phyloP scores from a whole-genome alignment of 1,140 invertebrate species.

The Leptopilina boulardi region DNA sequence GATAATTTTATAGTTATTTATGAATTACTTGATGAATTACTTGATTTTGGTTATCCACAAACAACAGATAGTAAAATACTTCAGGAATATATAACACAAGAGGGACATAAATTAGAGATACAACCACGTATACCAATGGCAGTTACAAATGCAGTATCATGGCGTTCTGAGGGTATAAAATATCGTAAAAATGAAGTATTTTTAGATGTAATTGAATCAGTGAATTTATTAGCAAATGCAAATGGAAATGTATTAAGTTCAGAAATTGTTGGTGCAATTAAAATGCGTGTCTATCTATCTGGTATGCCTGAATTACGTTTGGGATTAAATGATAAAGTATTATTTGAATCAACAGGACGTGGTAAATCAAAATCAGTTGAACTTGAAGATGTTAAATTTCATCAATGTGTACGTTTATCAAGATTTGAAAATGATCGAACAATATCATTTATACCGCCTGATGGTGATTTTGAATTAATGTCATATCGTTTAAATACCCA shows the following conservation, averaged over 20 bases:
- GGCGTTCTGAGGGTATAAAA: conserved; percentile 99
- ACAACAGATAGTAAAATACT: conserved; percentile 99
- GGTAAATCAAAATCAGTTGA: conserved; percentile 99
- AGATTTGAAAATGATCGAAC: conserved; percentile 99
- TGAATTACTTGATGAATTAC: conserved; percentile 97
- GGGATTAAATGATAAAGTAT: conserved; percentile 98
- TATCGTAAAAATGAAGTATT: conserved; percentile 99
- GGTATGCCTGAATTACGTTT: conserved; percentile 99
- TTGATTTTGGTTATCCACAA: conserved; percentile 99
- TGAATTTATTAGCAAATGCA: conserved; percentile 97
- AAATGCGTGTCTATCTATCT: conserved; percentile 99
- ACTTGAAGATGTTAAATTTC: conserved; percentile 99
- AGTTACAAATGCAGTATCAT: conserved; percentile 99
- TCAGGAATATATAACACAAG: conserved; percentile 99
- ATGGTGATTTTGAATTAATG: conserved; percentile 99
- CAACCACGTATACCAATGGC: conserved; percentile 98
- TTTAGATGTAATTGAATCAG: conserved; percentile 99
- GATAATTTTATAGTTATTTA: conserved; percentile 99
- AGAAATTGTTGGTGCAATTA: conserved; percentile 99
- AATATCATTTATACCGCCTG: conserved; percentile 99
- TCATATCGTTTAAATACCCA: conserved; percentile 98
- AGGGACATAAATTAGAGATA: conserved; percentile 98
- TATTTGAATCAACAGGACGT: conserved; percentile 98
- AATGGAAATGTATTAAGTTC: conserved; percentile 98
- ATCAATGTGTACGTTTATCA: conserved; percentile 98